Conservation (phyloP, 2,888 invertebrate species). For the Athalia circularis region DNA sequence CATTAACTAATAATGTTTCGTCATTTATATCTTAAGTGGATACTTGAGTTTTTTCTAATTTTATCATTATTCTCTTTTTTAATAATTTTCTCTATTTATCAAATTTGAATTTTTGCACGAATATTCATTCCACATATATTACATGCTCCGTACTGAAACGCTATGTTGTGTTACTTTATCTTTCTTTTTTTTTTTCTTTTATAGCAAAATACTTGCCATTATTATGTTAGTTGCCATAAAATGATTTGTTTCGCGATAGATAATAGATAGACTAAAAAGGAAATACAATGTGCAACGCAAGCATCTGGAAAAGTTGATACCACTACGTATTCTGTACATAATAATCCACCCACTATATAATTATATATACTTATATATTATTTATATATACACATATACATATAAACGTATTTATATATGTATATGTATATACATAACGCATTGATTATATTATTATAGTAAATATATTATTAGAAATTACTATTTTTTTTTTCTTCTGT, state of each 20-base stretch:
- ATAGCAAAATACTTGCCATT: conserved; percentile 69
- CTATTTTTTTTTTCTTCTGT: conserved; percentile 52
- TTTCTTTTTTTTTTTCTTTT: conserved; percentile 31
- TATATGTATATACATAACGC: conserved; percentile 61
- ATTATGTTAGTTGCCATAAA: conserved; percentile 70
- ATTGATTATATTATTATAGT: conserved; percentile 70
- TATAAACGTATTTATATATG: conserved; percentile 54
- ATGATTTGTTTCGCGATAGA: conserved; percentile 51
- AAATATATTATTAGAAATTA: conserved; percentile 71
- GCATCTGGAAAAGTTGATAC: conserved; percentile 63
- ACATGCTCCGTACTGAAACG: conserved; percentile 22
- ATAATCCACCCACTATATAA: conserved; percentile 61
- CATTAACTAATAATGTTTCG: conserved; percentile 6
- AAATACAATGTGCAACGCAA: conserved; percentile 58
- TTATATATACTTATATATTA: conserved; percentile 53
- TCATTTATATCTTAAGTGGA: not conserved
- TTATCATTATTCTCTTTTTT: conserved; percentile 21
- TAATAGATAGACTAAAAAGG: conserved; percentile 51
- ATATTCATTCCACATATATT: conserved; percentile 52
- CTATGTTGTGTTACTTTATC: not conserved
- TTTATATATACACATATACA: conserved; percentile 64
- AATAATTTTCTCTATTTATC: conserved; percentile 48
- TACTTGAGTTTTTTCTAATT: conserved; percentile 23
- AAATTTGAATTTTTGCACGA: conserved; percentile 44
- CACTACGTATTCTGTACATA: conserved; percentile 72